These are phyloP conservation scores for Mustela erminea DNA, from an alignment of 2,797 vertebrate species.

Conservation along the genomic window DNA sequence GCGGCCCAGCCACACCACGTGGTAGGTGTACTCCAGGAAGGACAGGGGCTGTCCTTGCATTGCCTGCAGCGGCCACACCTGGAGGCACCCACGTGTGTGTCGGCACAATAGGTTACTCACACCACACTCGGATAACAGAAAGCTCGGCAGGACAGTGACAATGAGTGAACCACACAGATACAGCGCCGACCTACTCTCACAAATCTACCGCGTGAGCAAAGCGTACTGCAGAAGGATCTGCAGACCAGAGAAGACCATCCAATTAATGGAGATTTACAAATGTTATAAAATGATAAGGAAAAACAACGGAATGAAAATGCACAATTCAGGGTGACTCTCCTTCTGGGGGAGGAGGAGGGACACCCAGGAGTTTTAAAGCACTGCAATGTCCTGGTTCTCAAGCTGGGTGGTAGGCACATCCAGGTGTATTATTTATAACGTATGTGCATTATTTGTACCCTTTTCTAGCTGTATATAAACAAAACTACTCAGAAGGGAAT, in stretches of 20 bases:
- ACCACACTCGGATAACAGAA: background rate
- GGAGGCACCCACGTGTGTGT: background rate
- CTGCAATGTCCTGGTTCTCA: background rate
- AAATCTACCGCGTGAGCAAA: background rate
- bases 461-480: background rate
- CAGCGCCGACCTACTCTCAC: background rate
- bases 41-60: background rate
- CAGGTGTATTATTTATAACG: background rate
- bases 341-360: background rate
- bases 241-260: background rate
- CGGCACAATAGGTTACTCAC: background rate
- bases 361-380: background rate
- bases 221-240: background rate
- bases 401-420: background rate
- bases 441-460: background rate
- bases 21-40: background rate
- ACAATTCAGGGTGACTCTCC: background rate
- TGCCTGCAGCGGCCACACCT: background rate
- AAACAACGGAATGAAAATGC: background rate
- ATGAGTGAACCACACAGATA: background rate
- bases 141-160: background rate
- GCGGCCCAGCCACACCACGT: background rate
- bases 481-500: background rate
- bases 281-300: background rate
- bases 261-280: background rate